Base-by-base conservation (phyloP, 2,888 invertebrate genomes). In the Baccha elongata region DNA sequence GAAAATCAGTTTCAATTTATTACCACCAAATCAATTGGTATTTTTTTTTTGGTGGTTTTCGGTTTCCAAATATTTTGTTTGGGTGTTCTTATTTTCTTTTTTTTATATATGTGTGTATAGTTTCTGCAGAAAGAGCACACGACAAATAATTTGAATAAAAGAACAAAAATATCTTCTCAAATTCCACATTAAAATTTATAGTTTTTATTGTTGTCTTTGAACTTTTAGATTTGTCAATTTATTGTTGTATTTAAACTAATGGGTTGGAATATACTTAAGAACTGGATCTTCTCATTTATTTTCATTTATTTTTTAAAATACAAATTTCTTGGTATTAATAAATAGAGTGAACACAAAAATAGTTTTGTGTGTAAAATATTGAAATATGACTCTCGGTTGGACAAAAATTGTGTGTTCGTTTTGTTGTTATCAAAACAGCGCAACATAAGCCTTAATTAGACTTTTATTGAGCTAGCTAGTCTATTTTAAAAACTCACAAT, bases 1-100 rank as follows among this genome's bases (percentile, higher is more conserved):
- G 83, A 76, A 83, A 83, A 83, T 83, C 76, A 76, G 76, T 50
- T 58, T 83, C 83, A 76, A 83, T 83, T 83, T 83, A 83, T 83
- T 83, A 76, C 76, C 76, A 62, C 72, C 65, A 72, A 76, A 83
- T 83, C 83, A 76, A 83, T 83, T 76, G 83, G 83, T 72, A 76
- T 83, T 67, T 67, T 67, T 53, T 48, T n/a, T 35, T 37, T 42
- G 23, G 44, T 53, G 55, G 72, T 69, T 83, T 83, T 76, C 52
- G 13, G 71, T 72, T 76, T 72, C 76, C 75, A 19, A 15, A 50
- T n/a, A 53, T 21, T 53, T 37, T 50, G 40, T 32, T 44, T 64
- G 32, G 21, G 62, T 68, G 74, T 68, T 72, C 35, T 44, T 35
- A 8, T 17, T 29, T 50, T 1, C 29, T 53, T 23, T 46, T 11